phyloP scores from a whole-genome alignment of 2,888 invertebrate genomes.

The Megamerina dolium region DNA sequence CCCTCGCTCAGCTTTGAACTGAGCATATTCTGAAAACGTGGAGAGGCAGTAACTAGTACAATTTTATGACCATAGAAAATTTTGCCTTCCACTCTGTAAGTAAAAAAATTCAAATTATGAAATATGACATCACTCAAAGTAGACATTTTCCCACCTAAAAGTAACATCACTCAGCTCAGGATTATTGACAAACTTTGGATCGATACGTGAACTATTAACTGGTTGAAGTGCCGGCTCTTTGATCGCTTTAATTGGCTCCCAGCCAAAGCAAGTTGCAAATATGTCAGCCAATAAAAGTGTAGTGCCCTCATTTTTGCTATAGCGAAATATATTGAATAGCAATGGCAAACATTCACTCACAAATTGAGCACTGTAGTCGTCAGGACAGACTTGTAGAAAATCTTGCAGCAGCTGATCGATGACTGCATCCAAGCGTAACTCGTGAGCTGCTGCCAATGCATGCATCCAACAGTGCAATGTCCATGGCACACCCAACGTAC shows the following conservation, averaged over 20 bases:
- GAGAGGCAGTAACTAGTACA: conserved; percentile 84
- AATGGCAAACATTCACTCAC: conserved; percentile 85
- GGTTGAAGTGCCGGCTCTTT: conserved; percentile 61
- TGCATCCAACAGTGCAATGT: conserved; percentile 90
- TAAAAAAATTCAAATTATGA: neutral
- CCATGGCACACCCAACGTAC: conserved; percentile 84
- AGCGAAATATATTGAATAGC: conserved; percentile 82
- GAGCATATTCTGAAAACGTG: conserved; percentile 79
- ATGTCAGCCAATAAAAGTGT: conserved; percentile 81
- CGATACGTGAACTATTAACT: conserved; percentile 69
- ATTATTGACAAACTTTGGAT: conserved; percentile 90
- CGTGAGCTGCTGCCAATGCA: conserved; percentile 80
- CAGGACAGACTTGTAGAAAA: conserved; percentile 84
- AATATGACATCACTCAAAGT: neutral
- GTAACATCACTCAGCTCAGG: conserved; percentile 88
- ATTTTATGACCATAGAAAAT: conserved; percentile 92
- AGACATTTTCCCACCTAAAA: conserved; percentile 54
- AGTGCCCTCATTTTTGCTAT: conserved; percentile 89
- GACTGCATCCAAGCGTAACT: conserved; percentile 73
- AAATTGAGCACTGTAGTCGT: conserved; percentile 83
- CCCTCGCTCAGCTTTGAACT: conserved; percentile 68
- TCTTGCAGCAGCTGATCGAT: conserved; percentile 85
- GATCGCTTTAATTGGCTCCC: conserved; percentile 76
- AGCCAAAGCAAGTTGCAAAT: conserved; percentile 82
- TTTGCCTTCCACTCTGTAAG: conserved; percentile 72